These are phyloP conservation scores for Priocnemis perturbator DNA, from an alignment of 2,888 invertebrate genomes.

Conservation along the genomic window DNA sequence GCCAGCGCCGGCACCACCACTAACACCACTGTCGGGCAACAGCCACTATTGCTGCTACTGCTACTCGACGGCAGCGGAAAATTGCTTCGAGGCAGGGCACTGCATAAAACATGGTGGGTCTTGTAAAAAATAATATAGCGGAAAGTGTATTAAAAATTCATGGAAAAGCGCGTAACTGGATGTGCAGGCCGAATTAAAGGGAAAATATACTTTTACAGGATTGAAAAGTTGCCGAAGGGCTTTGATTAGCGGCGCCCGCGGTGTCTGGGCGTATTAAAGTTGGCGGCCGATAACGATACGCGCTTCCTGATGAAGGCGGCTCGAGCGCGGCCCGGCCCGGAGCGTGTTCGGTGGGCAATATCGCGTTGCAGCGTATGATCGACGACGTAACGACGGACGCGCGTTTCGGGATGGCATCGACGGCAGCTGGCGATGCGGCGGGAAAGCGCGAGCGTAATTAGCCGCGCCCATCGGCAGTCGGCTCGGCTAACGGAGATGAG, in stretches of 20 bases:
- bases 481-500: constrained; percentile 6
- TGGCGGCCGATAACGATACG: too few species aligned
- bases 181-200: constrained; percentile 2
- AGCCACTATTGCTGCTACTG: too few species aligned
- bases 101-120: constrained; percentile 32
- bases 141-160: constrained; percentile 21
- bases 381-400: not conserved
- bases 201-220: constrained; percentile 1
- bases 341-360: not conserved
- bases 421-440: not conserved
- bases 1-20: too few species aligned
- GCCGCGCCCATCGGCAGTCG: constrained; percentile 21
- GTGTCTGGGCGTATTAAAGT: too few species aligned
- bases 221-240: constrained; percentile 7
- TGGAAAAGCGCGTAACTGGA: constrained; percentile 6
- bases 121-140: constrained; percentile 30
- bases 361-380: not conserved
- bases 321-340: too few species aligned
- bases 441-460: constrained; percentile 26
- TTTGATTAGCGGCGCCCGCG: not conserved
- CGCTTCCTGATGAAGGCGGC: too few species aligned
- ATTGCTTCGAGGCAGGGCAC: constrained; percentile 30
- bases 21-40: too few species aligned
- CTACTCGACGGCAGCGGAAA: constrained; percentile 23
- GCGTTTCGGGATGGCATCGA: not conserved